These are phyloP conservation scores for Stictocephala bisonia DNA, from an alignment of 2,888 invertebrate genomes.

Conservation along the genomic window DNA sequence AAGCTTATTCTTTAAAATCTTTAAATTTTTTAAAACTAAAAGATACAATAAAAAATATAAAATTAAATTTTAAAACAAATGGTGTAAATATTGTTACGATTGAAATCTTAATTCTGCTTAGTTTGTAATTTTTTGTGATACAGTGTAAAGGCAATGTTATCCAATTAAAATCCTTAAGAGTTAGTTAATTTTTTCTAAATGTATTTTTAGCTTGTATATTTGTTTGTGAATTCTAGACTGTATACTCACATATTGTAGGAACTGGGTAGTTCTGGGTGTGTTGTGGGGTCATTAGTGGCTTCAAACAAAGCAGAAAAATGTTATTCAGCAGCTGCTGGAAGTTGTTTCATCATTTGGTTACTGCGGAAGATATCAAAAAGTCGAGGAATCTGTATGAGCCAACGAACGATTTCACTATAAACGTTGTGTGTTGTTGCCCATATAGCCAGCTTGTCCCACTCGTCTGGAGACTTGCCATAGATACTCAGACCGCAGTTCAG, in stretches of 20 bases:
- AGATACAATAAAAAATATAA: no score
- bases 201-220: no score
- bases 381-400: slow-evolving; percentile 98
- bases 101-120: no score
- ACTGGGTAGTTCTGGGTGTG: slow-evolving; percentile 92
- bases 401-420: slow-evolving; percentile 95
- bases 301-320: slow-evolving; percentile 97
- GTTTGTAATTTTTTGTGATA: no score
- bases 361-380: slow-evolving; percentile 97
- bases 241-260: slow-evolving; percentile 74
- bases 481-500: slow-evolving; percentile 95
- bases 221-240: no score
- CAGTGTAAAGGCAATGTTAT: no score
- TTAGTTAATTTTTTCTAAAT: no score
- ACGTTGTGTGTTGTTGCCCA: slow-evolving; percentile 96
- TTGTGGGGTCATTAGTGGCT: slow-evolving; percentile 91
- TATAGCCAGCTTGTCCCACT: slow-evolving; percentile 97
- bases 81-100: no score
- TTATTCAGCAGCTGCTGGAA: slow-evolving; percentile 97
- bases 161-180: no score
- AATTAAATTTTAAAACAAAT: no score
- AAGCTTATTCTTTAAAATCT: no score
- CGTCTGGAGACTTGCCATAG: slow-evolving; percentile 91
- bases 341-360: slow-evolving; percentile 91
- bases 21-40: no score